Evolutionary conservation across 2,888 invertebrate species (phyloP), one percentile per base, ranked within the genome.

Genomic region (Heliconius ethilla): DNA sequence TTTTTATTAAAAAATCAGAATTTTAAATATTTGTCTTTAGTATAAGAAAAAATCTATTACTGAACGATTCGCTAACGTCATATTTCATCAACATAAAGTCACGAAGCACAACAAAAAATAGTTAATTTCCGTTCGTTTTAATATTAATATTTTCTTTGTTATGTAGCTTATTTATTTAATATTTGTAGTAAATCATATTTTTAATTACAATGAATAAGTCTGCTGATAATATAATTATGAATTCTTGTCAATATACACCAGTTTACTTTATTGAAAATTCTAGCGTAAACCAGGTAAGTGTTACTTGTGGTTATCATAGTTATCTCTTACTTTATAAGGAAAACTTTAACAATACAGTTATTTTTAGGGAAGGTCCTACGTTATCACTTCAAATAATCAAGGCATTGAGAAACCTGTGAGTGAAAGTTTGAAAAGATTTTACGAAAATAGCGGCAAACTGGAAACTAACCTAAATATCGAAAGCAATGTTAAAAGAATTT

Each of bases 371-470:
- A 89, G 88, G 81, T 88, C 91, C n/a, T 92, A 89, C 82, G 86
- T 91, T 75, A 83, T 93, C 78, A 84, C 92, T 63, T 89, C 89
- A 81, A 89, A 84, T 81, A 86, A 82, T 79, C 84, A 88, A 78
- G 88, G 87, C 55, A 85, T 85, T 78, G 85, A 87, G 37, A 90
- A 90, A 83, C 90, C 92, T 74, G 86, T 89, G n/a, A 88, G 88
- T 83, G 90, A 91, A 88, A 94, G 90, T 89, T 90, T 94, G 87
- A 93, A 92, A 90, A 88, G 89, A 80, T 94, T 93, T 84, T 94
- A 94, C 83, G 94, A 94, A 88, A 94, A 89, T 86, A 94, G 93
- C 89, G 94, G 93, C 82, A 93, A 92, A 84, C 87, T 94, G 75
- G 93, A 93, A 83, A 90, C 89, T 84, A 87, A 86, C 82, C 85